These are phyloP conservation scores for Chironomus tepperi DNA, from an alignment of 1,140 invertebrate species.

Conservation along the genomic window DNA sequence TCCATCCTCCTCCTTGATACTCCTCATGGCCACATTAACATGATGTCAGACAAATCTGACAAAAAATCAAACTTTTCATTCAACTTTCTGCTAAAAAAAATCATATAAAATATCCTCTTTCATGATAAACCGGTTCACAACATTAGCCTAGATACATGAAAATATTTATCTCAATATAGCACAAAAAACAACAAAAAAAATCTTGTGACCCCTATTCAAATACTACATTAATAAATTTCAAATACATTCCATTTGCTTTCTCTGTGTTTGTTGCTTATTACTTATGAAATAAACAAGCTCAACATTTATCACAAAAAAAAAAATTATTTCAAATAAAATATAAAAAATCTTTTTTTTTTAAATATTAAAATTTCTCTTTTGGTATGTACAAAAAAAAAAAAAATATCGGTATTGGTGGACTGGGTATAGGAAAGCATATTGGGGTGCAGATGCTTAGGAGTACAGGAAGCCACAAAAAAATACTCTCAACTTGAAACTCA, in stretches of 20 bases:
- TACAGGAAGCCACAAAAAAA: slow-evolving; percentile 6
- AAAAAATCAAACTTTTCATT: too few species aligned
- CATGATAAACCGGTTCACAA: neutral
- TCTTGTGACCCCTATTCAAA: slow-evolving; percentile 6
- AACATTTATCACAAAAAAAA: slow-evolving; percentile 7
- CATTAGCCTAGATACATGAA: slow-evolving; percentile 9
- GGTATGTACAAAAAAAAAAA: too few species aligned
- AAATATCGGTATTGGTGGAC: too few species aligned
- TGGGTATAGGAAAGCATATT: too few species aligned
- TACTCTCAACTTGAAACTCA: neutral
- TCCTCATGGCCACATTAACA: too few species aligned
- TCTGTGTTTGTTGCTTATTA: neutral
- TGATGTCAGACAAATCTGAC: too few species aligned
- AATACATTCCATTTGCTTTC: slow-evolving; percentile 7
- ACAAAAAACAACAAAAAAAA: neutral
- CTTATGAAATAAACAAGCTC: neutral
- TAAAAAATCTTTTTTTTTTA: neutral
- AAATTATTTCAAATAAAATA: slow-evolving; percentile 1
- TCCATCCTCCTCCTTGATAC: too few species aligned
- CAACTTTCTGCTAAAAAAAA: too few species aligned
- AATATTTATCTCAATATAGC: neutral
- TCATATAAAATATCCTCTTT: neutral
- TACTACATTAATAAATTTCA: slow-evolving; percentile 15
- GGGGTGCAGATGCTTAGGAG: neutral
- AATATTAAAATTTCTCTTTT: too few species aligned